phyloP scores from a whole-genome alignment of 2,113 vertebrate genomes.

The Syngnathus typhle region DNA sequence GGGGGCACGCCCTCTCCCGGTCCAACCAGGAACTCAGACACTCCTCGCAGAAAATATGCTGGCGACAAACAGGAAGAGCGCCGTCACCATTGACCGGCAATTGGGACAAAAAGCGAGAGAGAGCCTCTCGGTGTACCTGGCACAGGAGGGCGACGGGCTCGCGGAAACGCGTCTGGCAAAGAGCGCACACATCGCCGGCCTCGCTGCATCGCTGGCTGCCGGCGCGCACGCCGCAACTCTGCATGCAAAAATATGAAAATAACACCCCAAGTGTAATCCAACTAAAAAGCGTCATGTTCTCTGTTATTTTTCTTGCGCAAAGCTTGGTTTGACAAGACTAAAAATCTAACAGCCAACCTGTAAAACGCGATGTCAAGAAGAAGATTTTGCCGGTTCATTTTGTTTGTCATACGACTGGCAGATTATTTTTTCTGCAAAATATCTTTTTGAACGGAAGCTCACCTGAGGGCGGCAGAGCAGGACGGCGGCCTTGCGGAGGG shows the following conservation, averaged over 20 bases:
- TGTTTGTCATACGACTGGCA: not conserved
- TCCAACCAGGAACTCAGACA: conserved; percentile 97
- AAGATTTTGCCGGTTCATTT: too few relatives aligned
- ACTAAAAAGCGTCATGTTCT: too few relatives aligned
- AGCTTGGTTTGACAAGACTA: too few relatives aligned
- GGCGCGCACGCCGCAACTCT: conserved; percentile 88
- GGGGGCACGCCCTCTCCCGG: conserved; percentile 86
- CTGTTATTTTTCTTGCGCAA: too few relatives aligned
- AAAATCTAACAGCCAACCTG: too few relatives aligned
- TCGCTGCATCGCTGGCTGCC: conserved; percentile 92
- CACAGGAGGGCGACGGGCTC: conserved; percentile 89
- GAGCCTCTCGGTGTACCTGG: conserved; percentile 73
- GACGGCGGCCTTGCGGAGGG: conserved; percentile 81
- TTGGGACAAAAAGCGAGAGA: conserved; percentile 8
- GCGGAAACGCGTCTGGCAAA: conserved; percentile 92
- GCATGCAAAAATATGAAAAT: not conserved
- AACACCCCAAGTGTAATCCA: too few relatives aligned
- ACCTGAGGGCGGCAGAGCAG: conserved; percentile 90
- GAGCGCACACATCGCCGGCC: conserved; percentile 89
- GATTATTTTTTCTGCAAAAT: too few relatives aligned
- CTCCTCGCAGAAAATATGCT: conserved; percentile 98
- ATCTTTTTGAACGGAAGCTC: conserved; percentile 1
- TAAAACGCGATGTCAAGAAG: too few relatives aligned
- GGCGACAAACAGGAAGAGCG: not conserved
- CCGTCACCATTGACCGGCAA: not conserved